Conservation (phyloP, 2,888 invertebrate genomes). For the Phorcus lineatus region DNA sequence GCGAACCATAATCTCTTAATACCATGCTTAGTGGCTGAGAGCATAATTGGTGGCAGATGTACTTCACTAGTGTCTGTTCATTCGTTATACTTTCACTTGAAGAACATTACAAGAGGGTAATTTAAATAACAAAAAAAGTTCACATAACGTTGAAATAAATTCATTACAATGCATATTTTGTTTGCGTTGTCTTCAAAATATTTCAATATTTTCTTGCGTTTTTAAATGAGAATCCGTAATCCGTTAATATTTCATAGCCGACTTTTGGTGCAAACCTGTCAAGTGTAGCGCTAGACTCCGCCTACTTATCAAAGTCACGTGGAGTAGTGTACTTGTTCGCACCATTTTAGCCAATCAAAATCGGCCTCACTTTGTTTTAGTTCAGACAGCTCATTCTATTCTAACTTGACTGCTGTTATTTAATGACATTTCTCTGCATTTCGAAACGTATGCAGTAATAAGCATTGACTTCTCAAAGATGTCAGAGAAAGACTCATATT, state of each 20-base stretch:
- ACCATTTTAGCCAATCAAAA: neutral
- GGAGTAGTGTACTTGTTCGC: neutral
- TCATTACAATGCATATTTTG: neutral
- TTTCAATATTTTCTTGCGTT: neutral
- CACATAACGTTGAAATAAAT: neutral
- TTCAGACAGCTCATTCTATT: too few species aligned
- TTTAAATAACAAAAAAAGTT: neutral
- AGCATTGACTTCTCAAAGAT: neutral
- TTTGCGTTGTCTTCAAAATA: neutral
- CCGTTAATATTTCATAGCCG: neutral
- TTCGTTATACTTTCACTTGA: too few species aligned
- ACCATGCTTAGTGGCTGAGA: neutral
- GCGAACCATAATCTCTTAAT: neutral
- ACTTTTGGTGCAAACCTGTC: conserved; percentile 5
- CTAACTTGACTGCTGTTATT: too few species aligned
- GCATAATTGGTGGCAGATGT: neutral
- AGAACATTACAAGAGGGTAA: neutral
- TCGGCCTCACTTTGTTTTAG: too few species aligned
- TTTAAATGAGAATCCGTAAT: neutral
- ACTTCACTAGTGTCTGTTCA: neutral
- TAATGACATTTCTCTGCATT: too few species aligned
- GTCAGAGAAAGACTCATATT: neutral
- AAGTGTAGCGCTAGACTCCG: neutral
- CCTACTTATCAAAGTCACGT: conserved; percentile 10
- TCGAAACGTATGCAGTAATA: neutral